Conservation (phyloP, 2,888 invertebrate genomes). For the Arge pagana region DNA sequence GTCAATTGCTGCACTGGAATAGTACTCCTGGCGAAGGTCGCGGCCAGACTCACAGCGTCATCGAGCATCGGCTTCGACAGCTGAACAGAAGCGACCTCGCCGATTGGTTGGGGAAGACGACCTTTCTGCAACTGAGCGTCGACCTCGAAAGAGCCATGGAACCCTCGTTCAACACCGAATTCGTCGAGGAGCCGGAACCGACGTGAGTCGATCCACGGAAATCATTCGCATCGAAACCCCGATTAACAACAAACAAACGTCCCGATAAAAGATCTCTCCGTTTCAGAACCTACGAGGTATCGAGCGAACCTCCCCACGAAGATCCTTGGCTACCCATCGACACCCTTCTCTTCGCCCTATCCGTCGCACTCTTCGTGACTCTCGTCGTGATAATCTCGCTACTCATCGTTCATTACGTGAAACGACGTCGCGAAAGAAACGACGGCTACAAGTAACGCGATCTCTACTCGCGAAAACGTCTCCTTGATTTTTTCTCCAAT, state of each 20-base stretch:
- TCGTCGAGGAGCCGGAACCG: constrained; percentile 37
- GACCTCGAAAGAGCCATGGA: constrained; percentile 57
- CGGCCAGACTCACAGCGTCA: constrained; percentile 63
- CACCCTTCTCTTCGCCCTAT: constrained; percentile 37
- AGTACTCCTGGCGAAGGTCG: constrained; percentile 59
- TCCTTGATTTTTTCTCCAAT: too few relatives aligned
- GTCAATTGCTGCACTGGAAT: constrained; percentile 66
- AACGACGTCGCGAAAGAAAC: constrained; percentile 18
- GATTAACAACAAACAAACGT: too few relatives aligned
- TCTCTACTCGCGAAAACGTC: too few relatives aligned
- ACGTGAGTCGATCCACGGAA: constrained; percentile 26
- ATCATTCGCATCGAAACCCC: too few relatives aligned
- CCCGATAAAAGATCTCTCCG: neutral
- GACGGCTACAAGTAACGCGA: too few relatives aligned
- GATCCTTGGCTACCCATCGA: constrained; percentile 44
- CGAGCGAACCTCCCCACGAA: constrained; percentile 30
- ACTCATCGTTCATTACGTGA: constrained; percentile 31
- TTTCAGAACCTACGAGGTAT: constrained; percentile 35
- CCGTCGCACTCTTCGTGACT: constrained; percentile 37
- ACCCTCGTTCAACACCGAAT: constrained; percentile 40
- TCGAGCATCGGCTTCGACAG: constrained; percentile 65
- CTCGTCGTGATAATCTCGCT: constrained; percentile 33
- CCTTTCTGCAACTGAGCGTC: constrained; percentile 62
- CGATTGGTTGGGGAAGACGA: constrained; percentile 65
- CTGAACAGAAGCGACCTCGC: constrained; percentile 64